Percentiles rank a stretch among this genome's conserved stretches.
Conservation (phyloP, 2,888 invertebrate genomes). For the Serripes groenlandicus region DNA sequence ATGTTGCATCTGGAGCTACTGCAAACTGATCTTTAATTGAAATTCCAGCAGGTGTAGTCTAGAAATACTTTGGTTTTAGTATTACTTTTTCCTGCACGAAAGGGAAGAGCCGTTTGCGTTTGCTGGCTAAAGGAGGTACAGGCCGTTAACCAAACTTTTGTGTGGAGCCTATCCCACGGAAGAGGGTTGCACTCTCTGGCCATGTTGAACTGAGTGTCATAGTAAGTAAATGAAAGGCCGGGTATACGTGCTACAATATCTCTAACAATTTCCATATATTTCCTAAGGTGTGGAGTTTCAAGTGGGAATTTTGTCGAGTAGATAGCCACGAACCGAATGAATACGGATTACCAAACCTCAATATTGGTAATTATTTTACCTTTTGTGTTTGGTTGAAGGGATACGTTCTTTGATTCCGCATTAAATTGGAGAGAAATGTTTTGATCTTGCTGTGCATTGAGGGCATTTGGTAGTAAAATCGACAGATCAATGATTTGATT, state of each 20-base stretch:
- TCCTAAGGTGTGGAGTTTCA: constrained; percentile 40
- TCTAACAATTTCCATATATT: constrained; percentile 45
- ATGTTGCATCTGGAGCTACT: neutral
- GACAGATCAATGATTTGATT: neutral
- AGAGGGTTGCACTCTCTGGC: constrained; percentile 10
- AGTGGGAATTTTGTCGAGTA: constrained; percentile 29
- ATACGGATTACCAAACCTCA: constrained; percentile 32
- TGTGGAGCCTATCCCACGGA: constrained; percentile 47
- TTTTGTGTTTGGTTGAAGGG: no score
- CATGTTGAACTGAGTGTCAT: constrained; percentile 47
- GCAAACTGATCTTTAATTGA: constrained; percentile 22
- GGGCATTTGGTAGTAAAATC: neutral
- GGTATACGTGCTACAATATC: constrained; percentile 35
- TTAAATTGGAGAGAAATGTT: no score
- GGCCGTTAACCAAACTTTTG: constrained; percentile 48
- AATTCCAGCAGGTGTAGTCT: constrained; percentile 32
- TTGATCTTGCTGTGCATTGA: no score
- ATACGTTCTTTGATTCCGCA: no score
- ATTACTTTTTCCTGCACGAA: neutral
- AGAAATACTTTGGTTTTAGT: neutral
- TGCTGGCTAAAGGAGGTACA: neutral
- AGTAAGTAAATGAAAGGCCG: constrained; percentile 20
- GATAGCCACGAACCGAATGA: constrained; percentile 34
- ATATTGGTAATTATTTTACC: no score
- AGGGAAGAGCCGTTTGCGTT: neutral